phyloP scores from a whole-genome alignment of 2,113 vertebrate species.

The Gymnogyps californianus region DNA sequence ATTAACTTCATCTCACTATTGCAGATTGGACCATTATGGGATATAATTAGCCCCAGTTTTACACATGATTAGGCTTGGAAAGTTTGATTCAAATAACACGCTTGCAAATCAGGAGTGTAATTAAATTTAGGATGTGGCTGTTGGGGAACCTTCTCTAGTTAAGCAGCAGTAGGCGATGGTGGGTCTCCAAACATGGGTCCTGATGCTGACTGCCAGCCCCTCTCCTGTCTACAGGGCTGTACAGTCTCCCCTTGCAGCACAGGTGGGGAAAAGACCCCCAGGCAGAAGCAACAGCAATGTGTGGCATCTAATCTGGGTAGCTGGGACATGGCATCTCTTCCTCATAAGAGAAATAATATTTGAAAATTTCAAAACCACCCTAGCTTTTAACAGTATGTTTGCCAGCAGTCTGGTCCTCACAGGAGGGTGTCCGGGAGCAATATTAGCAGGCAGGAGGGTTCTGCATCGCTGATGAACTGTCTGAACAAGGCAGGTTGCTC shows the following conservation, averaged over 20 bases:
- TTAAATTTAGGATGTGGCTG: neutral
- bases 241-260: neutral
- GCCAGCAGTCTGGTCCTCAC: neutral
- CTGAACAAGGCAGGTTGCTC: neutral
- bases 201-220: neutral
- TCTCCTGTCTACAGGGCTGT: neutral
- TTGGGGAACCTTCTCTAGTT: neutral
- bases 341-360: neutral
- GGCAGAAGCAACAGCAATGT: neutral
- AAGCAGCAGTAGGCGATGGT: neutral
- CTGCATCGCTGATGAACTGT: neutral
- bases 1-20: neutral
- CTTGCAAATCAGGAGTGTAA: conserved; percentile 2
- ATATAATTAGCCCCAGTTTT: neutral
- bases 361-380: neutral
- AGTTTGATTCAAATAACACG: neutral
- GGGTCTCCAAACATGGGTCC: neutral
- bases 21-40: neutral
- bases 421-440: neutral
- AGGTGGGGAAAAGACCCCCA: neutral
- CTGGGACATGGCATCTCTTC: neutral
- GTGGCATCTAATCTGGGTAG: neutral
- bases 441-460: neutral
- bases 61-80: neutral
- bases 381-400: neutral